Conservation (phyloP, 2,797 vertebrate genomes). For the Pseudomugil tenellus region DNA sequence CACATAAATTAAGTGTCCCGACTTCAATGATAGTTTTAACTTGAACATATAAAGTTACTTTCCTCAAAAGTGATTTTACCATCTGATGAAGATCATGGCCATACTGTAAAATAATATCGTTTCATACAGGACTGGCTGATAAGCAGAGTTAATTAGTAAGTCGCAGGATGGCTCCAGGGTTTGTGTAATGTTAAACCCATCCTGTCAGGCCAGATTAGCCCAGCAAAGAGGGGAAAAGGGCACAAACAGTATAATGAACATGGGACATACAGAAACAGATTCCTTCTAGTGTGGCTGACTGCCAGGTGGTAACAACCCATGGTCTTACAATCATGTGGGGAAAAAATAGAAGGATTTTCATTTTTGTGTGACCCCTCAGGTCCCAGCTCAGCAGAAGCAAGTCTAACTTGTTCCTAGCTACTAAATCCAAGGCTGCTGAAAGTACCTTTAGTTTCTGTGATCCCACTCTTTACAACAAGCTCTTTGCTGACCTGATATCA, state of each 20-base stretch:
- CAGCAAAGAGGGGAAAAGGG: conserved; percentile 60
- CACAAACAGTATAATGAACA: conserved; percentile 59
- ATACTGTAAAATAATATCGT: conserved; percentile 26
- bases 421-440: no score
- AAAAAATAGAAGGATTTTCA: no score
- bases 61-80: conserved; percentile 8
- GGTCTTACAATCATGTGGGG: conserved; percentile 22
- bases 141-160: conserved; percentile 70
- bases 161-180: conserved; percentile 59
- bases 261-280: conserved; percentile 59
- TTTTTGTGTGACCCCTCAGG: no score
- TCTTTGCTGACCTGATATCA: no score
- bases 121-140: conserved; percentile 50
- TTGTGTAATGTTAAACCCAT: conserved; percentile 73
- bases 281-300: conserved; percentile 45
- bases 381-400: no score
- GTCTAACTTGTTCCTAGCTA: no score
- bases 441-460: no score
- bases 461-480: no score
- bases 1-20: neutral
- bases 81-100: conserved; percentile 25
- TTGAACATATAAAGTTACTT: conserved; percentile 8
- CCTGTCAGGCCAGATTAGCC: conserved; percentile 74
- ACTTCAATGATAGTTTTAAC: conserved; percentile 9
- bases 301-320: conserved; percentile 48